These are phyloP conservation scores for Epinotia ramella DNA, from an alignment of 2,888 invertebrate species.

Conservation along the genomic window DNA sequence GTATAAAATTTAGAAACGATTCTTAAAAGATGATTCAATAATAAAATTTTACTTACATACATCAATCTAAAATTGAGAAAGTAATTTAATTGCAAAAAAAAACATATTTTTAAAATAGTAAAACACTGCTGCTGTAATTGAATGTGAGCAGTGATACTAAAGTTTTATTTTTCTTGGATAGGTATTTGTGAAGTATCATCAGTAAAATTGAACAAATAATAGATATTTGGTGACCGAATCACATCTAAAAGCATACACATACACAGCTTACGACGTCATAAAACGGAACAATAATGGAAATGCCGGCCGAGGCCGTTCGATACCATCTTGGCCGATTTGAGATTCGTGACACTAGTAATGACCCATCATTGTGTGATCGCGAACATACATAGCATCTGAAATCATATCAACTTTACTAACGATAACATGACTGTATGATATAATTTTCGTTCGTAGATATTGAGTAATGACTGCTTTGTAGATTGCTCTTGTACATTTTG, in stretches of 20 bases:
- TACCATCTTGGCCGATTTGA: slow-evolving; percentile 23
- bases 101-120: too few species aligned
- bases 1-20: too few species aligned
- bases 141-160: too few species aligned
- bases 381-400: neutral
- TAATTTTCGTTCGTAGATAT: neutral
- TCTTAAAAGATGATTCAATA: too few species aligned
- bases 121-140: too few species aligned
- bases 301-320: slow-evolving; percentile 21
- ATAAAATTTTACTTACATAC: too few species aligned
- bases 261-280: slow-evolving; percentile 23
- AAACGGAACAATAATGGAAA: slow-evolving; percentile 29
- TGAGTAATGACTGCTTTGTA: too few species aligned
- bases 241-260: slow-evolving; percentile 1
- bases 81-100: too few species aligned
- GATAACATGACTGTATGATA: neutral
- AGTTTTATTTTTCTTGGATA: too few species aligned
- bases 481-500: too few species aligned
- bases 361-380: neutral
- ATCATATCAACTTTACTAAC: neutral
- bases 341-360: slow-evolving; percentile 9
- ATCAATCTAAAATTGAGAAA: too few species aligned
- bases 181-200: too few species aligned
- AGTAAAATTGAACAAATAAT: neutral
- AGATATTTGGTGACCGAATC: slow-evolving; percentile 3